Conservation (phyloP, 2,888 invertebrate genomes). For the Spodoptera littoralis region DNA sequence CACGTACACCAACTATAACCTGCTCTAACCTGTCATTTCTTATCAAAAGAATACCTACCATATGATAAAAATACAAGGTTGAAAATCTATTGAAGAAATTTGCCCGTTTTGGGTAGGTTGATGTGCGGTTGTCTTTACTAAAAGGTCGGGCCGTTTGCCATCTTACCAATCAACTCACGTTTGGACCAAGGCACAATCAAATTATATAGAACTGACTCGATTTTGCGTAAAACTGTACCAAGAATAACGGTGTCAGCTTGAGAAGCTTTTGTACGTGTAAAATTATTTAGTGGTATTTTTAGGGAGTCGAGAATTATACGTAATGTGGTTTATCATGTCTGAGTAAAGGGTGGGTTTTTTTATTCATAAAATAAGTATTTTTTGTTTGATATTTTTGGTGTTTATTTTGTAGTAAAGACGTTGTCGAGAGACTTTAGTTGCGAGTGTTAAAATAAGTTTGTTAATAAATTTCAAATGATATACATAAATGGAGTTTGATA, state of each 20-base stretch:
- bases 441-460: no score
- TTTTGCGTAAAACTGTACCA: conserved; percentile 45
- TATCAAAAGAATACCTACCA: no score
- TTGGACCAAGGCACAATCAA: conserved; percentile 54
- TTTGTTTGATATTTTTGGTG: not conserved
- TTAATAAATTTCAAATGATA: no score
- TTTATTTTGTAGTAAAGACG: no score
- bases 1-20: conserved; percentile 33
- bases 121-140: conserved; percentile 6
- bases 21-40: no score
- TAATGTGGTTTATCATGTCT: no score
- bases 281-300: no score
- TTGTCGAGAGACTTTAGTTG: no score
- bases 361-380: not conserved
- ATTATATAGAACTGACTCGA: conserved; percentile 59
- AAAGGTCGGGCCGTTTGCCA: conserved; percentile 43
- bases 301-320: not conserved
- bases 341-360: not conserved
- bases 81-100: no score
- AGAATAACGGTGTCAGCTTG: conserved; percentile 16
- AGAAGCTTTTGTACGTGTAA: not conserved
- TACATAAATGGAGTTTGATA: no score
- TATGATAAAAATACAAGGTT: no score
- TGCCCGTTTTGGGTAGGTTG: no score
- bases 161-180: conserved; percentile 57